Conservation (phyloP, 2,888 invertebrate species). For the Drosophila putrida region DNA sequence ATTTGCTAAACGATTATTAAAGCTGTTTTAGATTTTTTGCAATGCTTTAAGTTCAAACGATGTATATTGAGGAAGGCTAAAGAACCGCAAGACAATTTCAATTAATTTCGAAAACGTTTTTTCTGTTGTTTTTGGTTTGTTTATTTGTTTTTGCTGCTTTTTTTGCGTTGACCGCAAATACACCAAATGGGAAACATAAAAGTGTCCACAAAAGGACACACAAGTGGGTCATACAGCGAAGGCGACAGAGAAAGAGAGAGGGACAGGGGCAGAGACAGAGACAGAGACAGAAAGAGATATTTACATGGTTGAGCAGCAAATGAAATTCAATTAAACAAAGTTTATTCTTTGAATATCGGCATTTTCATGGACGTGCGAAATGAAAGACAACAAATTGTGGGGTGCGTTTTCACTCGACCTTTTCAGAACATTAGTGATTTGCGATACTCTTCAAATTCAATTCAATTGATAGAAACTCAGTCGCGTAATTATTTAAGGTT, state of each 20-base stretch:
- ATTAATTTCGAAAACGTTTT: constrained; percentile 43
- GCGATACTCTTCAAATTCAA: background rate
- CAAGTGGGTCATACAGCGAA: constrained; percentile 36
- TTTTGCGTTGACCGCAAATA: constrained; percentile 36
- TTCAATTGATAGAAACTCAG: background rate
- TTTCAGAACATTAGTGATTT: background rate
- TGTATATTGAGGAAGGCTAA: constrained; percentile 11
- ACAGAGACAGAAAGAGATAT: constrained; percentile 14
- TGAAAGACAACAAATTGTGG: constrained; percentile 6
- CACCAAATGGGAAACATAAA: constrained; percentile 39
- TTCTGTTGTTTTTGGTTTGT: constrained; percentile 9
- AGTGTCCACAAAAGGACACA: constrained; percentile 33
- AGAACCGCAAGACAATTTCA: constrained; percentile 47
- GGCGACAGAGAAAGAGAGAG: background rate
- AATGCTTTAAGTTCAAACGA: constrained; percentile 2
- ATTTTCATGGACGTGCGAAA: constrained; percentile 16
- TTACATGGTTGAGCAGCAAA: constrained; percentile 44
- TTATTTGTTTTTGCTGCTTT: constrained; percentile 11
- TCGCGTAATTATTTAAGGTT: background rate
- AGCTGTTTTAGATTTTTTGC: background rate
- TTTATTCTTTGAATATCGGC: constrained; percentile 20
- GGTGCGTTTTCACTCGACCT: background rate
- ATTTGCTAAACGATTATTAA: constrained; percentile 7
- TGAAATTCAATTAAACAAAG: constrained; percentile 62
- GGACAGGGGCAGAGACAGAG: background rate